Evolutionary conservation across 2,888 invertebrate species (phyloP), one percentile per base, ranked within the genome.

Genomic region (Callinectes sapidus): DNA sequence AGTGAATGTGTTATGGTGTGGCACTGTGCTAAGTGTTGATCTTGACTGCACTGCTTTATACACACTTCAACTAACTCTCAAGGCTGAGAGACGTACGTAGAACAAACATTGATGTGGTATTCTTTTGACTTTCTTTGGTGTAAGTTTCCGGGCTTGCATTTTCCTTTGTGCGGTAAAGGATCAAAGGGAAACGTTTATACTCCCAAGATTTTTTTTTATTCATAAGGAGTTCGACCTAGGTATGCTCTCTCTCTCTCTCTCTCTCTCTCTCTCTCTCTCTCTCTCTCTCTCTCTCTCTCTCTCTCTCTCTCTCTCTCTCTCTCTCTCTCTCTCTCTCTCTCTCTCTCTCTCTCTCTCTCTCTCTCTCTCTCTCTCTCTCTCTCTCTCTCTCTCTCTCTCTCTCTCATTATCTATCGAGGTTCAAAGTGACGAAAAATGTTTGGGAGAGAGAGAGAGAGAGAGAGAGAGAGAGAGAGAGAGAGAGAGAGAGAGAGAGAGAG

Each of bases 401-500:
- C 16, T 55, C 13, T 55, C 13, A 61, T 18, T 61, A 61, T 18
- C 18, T 61, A 61, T 61, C 18, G 61, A 61, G 18, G 61, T 61
- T 61, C 61, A 61, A 61, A 61, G 61, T 61, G 18, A 55, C 3
- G 55, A 61, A 23, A 61, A 16, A 2, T 18, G 61, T 61, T 61
- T 61, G 23, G 55, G 55, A 61, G 61, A 61, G 61, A 61, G 61
- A 61, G 61, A 61, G 61, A 61, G 61, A 61, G 61, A 61, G 61
- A 61, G 61, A 61, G 61, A 61, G 61, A 61, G 61, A 61, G 61
- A 61, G 61, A 61, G 61, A 61, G 61, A 61, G 61, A 61, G 61
- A 61, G 61, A 61, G 61, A 61, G 61, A 61, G 61, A 61, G 61
- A 61, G 61, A 61, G 61, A 61, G 61, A 61, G 61, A 61, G 61